Base-by-base conservation (phyloP, 2,113 vertebrate species). In the Stegostoma tigrinum region DNA sequence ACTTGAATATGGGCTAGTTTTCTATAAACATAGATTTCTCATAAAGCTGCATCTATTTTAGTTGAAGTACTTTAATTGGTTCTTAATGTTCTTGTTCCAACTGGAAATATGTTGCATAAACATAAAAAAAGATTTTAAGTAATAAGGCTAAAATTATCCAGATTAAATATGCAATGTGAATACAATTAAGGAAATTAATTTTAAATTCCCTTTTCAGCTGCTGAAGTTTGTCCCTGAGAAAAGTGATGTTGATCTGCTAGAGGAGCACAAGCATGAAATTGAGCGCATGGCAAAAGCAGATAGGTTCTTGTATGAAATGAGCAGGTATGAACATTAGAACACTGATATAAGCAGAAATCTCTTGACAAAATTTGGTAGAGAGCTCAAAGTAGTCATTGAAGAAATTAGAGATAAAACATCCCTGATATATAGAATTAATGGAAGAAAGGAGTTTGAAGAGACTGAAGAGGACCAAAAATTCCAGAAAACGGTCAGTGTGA, bases 231-330 rank as follows among this genome's bases (percentile, higher is more conserved):
- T 99, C 96, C 99, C 99, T 68, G 99, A 99, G 95, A 99, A 99
- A 96, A 98, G 98, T 3, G 99, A 99, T 55, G 97, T 99, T 96
- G 99, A 99, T 96, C 98, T 99, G 0, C 97, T 99, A 96, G 98
- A 99, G 95, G 99, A 99, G 95, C 99, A 99, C 93, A 99, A 99
- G 96, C 99, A 99, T 0, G 99, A 99, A 96, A 97, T 99, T 91
- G 99, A 99, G 96, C 98, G 99, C 55, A 99, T 99, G 99, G 99
- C 99, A 95, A 99, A 99, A 97, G 98, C 99, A 0, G 99, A 99
- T 96, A 97, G 99, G 64, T 99, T 99, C 97, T 98, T 99, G 96
- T 99, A 99, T 0, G 99, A 99, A 97, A 99, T 99, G 99, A 99
- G 99, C 98, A 98, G 99, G 99, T 99, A 95, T 87, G 90, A 96